Base-by-base conservation (phyloP, 2,797 vertebrate genomes). In the Acanthurus tractus region DNA sequence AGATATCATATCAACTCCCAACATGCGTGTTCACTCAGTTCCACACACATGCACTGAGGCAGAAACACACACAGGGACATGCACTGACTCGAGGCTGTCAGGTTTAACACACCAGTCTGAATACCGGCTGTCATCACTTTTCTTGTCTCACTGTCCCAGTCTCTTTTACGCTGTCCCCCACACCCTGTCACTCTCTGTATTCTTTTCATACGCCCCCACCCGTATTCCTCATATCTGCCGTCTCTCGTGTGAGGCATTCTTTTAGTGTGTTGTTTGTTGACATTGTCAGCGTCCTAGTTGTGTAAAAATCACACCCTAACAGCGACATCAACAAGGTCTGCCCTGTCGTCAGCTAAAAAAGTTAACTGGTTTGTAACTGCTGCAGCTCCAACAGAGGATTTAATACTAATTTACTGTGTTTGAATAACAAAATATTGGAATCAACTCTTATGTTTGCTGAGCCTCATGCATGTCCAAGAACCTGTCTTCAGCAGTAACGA, bases 231-330 rank as follows among this genome's bases (percentile, higher is more conserved):
- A 38, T 73, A 71, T 84, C 71, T 76, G 63, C 54, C 14, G 22
- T 56, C 50, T 85, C 79, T 83, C 86, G 74, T 45, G 80, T 40
- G 55, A 82, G 44, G 56, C 71, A 68, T 68, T 86, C 63, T 76
- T 72, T 65, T 40, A 53, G 38, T 49, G 67, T 53, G 74, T 56
- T 69, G 56, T 83, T 70, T 81, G 74, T 74, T 81, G 81, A 87
- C 77, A 66, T 79, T 15, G 49, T 55, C 52, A 71, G 46, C 75
- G 74, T 83, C 76, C 63, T 67, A 25, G 58, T 70, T 72, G 70
- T 83, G 85, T 84, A 88, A 34, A 34, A 86, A 78, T 86, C 85
- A 75, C 76, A 56, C 62, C 76, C 57, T 80, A 70, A 46, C 55
- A 75, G 53, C 63, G 73, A 40, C 58, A 49, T 79, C 74, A 85